Base-by-base conservation (phyloP, 2,113 vertebrate genomes). In the Lycaon pictus region DNA sequence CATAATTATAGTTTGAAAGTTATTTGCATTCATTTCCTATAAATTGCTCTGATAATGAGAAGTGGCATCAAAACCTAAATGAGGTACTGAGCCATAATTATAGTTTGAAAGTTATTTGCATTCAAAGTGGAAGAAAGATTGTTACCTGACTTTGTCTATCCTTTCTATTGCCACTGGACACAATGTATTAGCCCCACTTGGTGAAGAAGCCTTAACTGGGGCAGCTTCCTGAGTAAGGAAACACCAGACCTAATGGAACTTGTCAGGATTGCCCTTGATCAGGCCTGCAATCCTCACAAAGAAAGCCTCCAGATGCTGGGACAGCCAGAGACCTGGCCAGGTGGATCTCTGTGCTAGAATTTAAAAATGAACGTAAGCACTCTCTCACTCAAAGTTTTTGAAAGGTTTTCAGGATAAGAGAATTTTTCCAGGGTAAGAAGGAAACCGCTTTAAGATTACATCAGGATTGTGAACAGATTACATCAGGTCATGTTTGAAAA, bases 11-110 rank as follows among this genome's bases (percentile, higher is more conserved):
- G 25, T 7, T 32, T 37, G 16, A 67, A 63, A 71, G 55, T 27
- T 11, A 2, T n/a, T 15, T 27, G 29, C 29, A 1, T n/a, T 15
- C 32, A 4, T 43, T 43, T 43, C 43, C 43, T 43, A 29, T 43
- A 10, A 7, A 25, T 22, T 12, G 20, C 72, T 48, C 6, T 17
- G 35, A 12, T 15, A 7, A 4, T 53, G 43, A 67, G 56, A 48
- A n/a, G 43, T 15, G 67, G 5, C 43, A 43, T 43, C 43, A 43
- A 35, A 60, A 17, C 51, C 51, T 62, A 20, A 13, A 22, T 13
- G 60, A 58, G 10, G 19, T 13, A 1, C 5, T 11, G 77, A 35
- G 9, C 15, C 4, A 0, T 5, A 1, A 32, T 79, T 20, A 7
- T 11, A 43, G 25, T 10, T 32, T 37, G 20, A 65, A 69, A 69